phyloP scores from a whole-genome alignment of 2,113 vertebrate genomes.

The Nibea albiflora region DNA sequence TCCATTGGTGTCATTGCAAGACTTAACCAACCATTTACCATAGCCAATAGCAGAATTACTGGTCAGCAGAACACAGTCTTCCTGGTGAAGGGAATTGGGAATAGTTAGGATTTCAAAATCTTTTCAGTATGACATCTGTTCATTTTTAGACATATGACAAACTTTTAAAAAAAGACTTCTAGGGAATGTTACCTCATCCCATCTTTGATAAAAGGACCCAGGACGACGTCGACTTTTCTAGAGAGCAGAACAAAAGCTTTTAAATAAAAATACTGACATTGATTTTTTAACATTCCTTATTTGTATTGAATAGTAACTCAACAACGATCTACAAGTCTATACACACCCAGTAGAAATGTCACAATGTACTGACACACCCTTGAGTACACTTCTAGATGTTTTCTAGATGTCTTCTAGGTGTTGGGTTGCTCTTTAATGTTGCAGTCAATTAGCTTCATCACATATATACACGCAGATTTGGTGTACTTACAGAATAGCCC shows the following conservation, averaged over 20 bases:
- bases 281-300: neutral
- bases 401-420: no score
- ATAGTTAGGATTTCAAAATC: neutral
- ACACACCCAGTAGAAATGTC: neutral
- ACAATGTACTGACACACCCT: neutral
- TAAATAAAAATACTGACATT: neutral
- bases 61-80: conserved; percentile 87
- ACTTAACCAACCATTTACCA: conserved; percentile 87
- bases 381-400: neutral
- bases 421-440: neutral
- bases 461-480: neutral
- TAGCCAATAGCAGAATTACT: conserved; percentile 65
- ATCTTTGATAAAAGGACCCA: conserved; percentile 71
- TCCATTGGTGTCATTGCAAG: conserved; percentile 85
- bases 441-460: neutral
- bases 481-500: conserved; percentile 76
- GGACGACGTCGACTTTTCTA: conserved; percentile 52
- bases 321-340: neutral
- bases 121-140: no score
- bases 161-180: neutral
- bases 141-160: neutral
- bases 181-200: conserved; percentile 71
- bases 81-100: conserved; percentile 65
- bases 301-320: neutral
- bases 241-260: conserved; percentile 2